Percentiles rank a stretch among this genome's conserved stretches.
These are phyloP conservation scores for Nesometra sesokonis DNA, from an alignment of 35 echinoderm and acorn worm species.

Conservation along the genomic window DNA sequence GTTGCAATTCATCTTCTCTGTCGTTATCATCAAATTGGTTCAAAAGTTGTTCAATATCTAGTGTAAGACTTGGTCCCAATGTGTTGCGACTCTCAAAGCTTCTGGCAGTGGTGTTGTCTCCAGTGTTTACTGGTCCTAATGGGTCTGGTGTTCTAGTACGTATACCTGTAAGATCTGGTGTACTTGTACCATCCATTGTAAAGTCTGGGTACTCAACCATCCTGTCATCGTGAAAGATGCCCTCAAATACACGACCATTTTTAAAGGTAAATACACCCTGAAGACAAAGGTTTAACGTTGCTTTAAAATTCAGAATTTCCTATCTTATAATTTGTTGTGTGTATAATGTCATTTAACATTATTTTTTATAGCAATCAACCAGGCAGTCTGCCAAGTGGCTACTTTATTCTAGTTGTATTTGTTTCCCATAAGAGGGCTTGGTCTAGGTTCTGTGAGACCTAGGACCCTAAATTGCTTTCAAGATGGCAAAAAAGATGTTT, in stretches of 20 bases:
- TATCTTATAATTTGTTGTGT: too few relatives aligned
- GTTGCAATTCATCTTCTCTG: slow-evolving; percentile 75
- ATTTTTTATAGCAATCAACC: too few relatives aligned
- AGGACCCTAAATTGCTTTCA: too few relatives aligned
- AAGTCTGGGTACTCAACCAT: slow-evolving; percentile 95
- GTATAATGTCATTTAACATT: too few relatives aligned
- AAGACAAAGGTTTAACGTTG: too few relatives aligned
- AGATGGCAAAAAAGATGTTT: too few relatives aligned
- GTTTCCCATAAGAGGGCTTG: too few relatives aligned
- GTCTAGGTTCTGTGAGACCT: too few relatives aligned
- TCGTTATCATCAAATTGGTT: slow-evolving; percentile 57
- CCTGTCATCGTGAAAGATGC: slow-evolving; percentile 82
- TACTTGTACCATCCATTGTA: slow-evolving; percentile 79
- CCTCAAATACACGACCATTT: slow-evolving; percentile 94
- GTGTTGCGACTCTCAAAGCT: slow-evolving; percentile 80
- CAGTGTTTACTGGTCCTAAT: slow-evolving; percentile 48
- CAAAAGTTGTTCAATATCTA: slow-evolving; percentile 81
- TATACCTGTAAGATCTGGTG: slow-evolving; percentile 79
- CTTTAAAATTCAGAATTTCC: too few relatives aligned
- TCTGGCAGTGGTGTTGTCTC: slow-evolving; percentile 41
- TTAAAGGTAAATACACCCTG: slow-evolving; percentile 98
- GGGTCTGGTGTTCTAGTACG: slow-evolving; percentile 90
- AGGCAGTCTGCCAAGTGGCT: too few relatives aligned
- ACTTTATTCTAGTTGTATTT: too few relatives aligned
- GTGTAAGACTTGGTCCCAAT: slow-evolving; percentile 73